Evolutionary conservation across 2,888 invertebrate genomes (phyloP), one percentile per base, ranked within the genome.

Genomic region (Chelonus formosanus): DNA sequence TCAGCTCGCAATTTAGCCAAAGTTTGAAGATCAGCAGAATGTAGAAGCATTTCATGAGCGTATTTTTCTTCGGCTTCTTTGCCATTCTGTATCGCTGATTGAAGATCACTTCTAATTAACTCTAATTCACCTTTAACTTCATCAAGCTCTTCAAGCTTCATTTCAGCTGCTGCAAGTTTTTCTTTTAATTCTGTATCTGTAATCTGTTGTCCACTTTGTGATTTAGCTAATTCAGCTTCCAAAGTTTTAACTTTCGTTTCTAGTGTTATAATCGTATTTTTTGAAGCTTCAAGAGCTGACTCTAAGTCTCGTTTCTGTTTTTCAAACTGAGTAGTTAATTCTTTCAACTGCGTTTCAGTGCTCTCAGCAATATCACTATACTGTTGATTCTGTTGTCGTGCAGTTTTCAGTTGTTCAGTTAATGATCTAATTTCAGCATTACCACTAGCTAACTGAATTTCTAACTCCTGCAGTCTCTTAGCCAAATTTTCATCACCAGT

Each of bases 341-440:
- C 86, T 81, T 90, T 90, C 56, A 94, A 85, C 84, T 94, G 93
- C 65, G 89, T 90, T 83, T 96, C 96, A 20, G 95, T 89, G 70
- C 89, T 89, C 80, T 94, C 92, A 0, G 96, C 91, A 74, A 97
- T 91, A 74, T 91, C 90, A 78, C 91, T 92, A 84, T 95, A 95
- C 80, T 97, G 95, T 74, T 92, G 91, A 7, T 91, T 89, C 76
- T 94, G 93, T 76, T 92, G 90, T 74, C 90, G 90, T 1, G 92
- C 87, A 47, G 90, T 88, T 74, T 88, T 88, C 58, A 96, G 82
- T 84, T 95, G 93, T 74, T 90, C 90, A 72, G 88, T 87, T 1
- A 95, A 84, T 0, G 90, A 89, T 72, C 89, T 88, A 8, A 91
- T 87, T 84, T 93, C 91, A 32, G 87, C 86, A 71, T 89, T 88